Evolutionary conservation across 2,113 vertebrate species (phyloP), one percentile per base, ranked within the genome.

Genomic region (Cephalophus harveyi): DNA sequence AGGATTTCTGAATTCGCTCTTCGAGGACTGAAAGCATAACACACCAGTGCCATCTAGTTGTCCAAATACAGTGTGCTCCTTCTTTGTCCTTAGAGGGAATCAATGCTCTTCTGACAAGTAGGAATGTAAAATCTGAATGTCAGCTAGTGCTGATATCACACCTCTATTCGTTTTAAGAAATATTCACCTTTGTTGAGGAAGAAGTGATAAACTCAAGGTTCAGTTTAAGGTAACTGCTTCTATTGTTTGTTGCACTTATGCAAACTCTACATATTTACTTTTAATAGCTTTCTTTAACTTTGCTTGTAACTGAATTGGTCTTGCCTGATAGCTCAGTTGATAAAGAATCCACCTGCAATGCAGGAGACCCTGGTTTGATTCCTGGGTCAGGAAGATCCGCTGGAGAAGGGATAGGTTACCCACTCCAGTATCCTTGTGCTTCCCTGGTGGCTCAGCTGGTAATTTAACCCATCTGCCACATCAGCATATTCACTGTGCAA

Each of bases 21-120:
- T 86, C 54, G 40, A 55, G 81, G 57, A 82, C 8, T 48, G 64
- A 55, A 97, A 95, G 89, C 78, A 85, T 95, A 92, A 97, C 30
- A 28, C 98, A 97, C 94, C 95, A 98, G 94, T 96, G 98, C 98
- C 98, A 98, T 81, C 98, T 98, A 98, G 97, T 88, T 96, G 98
- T 64, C 21, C 74, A 92, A 55, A 74, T 36, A 92, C 27, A 91
- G 91, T 10, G 60, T 97, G 94, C 94, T 89, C 19, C 83, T 89
- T 91, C 71, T 62, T 96, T 84, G 84, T 94, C 62, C 60, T 40
- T 54, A 43, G 87, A 94, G 83, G 52, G 5, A 91, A 64, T 59
- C 30, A 81, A 74, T 0, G 23, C 46, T 76, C 36, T 48, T 36
- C 19, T 60, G 54, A 83, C 36, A 91, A 36, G 36, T 0, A 60